Evolutionary conservation across 1,140 invertebrate species (phyloP).

Genomic region (Lepidurus couesii): DNA sequence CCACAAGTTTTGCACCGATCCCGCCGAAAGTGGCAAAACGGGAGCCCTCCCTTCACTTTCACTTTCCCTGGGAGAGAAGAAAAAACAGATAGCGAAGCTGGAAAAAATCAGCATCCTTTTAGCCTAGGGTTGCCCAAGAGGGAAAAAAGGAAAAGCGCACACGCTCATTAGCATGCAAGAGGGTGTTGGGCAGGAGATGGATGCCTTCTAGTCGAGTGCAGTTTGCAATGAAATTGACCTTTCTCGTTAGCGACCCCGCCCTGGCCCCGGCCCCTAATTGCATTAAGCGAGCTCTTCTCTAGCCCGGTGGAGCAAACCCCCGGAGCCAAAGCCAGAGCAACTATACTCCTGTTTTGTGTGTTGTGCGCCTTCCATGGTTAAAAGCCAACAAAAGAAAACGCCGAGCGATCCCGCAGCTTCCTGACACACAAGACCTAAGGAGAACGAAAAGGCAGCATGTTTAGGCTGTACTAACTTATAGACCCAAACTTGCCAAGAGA

Average conservation of each 20-base stretch:
- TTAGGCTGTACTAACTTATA: no score
- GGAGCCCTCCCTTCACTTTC: background rate
- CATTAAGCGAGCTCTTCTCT: slow-evolving; percentile 9
- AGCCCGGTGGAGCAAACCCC: background rate
- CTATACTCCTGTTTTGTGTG: background rate
- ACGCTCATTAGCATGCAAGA: slow-evolving; percentile 21
- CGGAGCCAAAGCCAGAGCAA: slow-evolving; percentile 1
- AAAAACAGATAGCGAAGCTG: background rate
- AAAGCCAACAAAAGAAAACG: background rate
- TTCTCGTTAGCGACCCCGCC: slow-evolving; percentile 3
- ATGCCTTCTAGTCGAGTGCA: slow-evolving; percentile 21
- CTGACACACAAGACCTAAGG: no score
- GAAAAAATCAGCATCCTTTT: background rate
- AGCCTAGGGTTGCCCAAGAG: background rate
- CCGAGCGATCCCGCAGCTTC: no score
- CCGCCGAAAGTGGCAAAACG: background rate
- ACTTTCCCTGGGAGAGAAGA: background rate
- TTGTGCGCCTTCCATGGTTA: slow-evolving; percentile 4
- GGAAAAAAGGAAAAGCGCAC: background rate
- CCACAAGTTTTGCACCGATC: background rate
- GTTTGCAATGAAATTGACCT: slow-evolving; percentile 22
- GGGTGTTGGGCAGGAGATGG: slow-evolving; percentile 16
- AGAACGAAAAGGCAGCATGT: no score
- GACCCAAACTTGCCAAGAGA: no score
- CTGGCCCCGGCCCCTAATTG: slow-evolving; percentile 1